Evolutionary conservation across 2,888 invertebrate genomes (phyloP), one percentile per base, ranked within the genome.

Genomic region (Euphydryas editha): DNA sequence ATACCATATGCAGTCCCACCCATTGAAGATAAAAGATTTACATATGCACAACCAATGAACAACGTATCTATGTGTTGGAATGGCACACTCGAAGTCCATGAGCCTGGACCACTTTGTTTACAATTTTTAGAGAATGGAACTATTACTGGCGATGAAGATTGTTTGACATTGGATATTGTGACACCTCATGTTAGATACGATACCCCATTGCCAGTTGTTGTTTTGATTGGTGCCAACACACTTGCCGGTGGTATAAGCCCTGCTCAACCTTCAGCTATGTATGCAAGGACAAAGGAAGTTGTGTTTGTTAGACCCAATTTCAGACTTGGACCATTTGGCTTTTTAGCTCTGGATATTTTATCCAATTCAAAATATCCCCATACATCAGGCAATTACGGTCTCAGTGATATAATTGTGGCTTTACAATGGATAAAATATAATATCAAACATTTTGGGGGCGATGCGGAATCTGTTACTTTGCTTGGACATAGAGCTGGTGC

Each of bases 221-320:
- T 98, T 0, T 91, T 97, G 69, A 95, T 98, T 65, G 97, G 97
- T 1, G 95, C 97, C 0, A 96, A 97, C 66, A 94, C 95, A 0
- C 86, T 97, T n/a, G 94, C 94, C 21, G 97, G 97, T 0, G 96
- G 96, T 0, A 95, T 96, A 8, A 96, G 97, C 0, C 95, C 96
- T 5, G 87, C 93, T 75, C 94, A 95, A 72, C 97, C 98, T 0
- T 96, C 96, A 0, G 95, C 97, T 0, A 92, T 95, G 49, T 95
- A 97, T 70, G 95, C 97, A 0, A 94, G 95, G 56, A 95, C 95
- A 2, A 95, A 96, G 68, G 96, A 97, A 81, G 95, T 97, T 1
- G 95, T 98, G 8, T 97, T 97, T 81, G 98, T 98, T 1, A 94
- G 96, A 69, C 97, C 98, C 4, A 97, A 98, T 80, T 98, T 98